Conservation (phyloP, 2,888 invertebrate species). For the Eupithecia centaureata region DNA sequence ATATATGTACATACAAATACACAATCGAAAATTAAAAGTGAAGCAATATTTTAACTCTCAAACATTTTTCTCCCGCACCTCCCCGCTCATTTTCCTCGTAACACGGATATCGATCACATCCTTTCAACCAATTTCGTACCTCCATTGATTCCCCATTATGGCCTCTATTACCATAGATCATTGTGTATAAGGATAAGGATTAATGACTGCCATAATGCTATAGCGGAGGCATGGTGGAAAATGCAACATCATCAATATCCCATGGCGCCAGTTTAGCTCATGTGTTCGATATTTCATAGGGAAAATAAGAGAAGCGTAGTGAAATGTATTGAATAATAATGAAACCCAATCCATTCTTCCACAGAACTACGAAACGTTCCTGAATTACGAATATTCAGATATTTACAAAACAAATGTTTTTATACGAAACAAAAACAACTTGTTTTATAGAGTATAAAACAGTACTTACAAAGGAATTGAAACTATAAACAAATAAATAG, state of each 20-base stretch:
- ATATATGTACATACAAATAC: no score
- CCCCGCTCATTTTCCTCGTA: constrained; percentile 26
- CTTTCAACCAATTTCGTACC: constrained; percentile 31
- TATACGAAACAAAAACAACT: no score
- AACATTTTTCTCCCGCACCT: not conserved
- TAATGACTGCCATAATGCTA: constrained; percentile 34
- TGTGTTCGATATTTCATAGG: constrained; percentile 30
- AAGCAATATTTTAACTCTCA: not conserved
- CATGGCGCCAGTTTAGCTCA: constrained; percentile 27
- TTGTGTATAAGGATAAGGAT: constrained; percentile 30
- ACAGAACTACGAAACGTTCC: not conserved
- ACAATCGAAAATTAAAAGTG: no score
- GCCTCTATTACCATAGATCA: constrained; percentile 23
- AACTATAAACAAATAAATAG: not conserved
- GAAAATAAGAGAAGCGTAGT: not conserved
- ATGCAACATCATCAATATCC: constrained; percentile 38
- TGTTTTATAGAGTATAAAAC: no score
- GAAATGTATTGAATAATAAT: not conserved
- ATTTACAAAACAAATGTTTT: not conserved
- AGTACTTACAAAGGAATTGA: not conserved
- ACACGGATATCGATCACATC: constrained; percentile 28
- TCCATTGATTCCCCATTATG: constrained; percentile 30
- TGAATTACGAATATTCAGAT: not conserved
- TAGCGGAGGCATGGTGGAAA: constrained; percentile 29
- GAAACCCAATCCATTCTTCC: not conserved